A percentile compares a stretch with the other conserved stretches of the same genome.
Conservation (phyloP, 2,113 vertebrate genomes). For the Percopsis transmontana region DNA sequence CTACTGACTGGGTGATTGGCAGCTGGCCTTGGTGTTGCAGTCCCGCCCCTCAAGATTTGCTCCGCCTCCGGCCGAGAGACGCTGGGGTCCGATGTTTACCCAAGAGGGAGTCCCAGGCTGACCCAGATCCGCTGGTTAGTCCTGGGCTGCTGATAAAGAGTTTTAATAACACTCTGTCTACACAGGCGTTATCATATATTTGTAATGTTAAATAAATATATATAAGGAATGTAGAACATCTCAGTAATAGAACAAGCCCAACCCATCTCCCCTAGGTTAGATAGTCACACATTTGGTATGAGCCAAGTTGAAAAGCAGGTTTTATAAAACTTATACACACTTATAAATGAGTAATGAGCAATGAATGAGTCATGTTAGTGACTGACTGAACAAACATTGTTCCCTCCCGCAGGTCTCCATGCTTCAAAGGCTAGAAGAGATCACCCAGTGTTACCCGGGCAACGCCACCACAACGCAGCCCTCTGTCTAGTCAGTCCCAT, state of each 20-base stretch:
- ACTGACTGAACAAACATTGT: not conserved
- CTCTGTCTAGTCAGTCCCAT: too few relatives aligned
- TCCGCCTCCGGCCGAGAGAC: slow-evolving; percentile 86
- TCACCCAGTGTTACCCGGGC: not conserved
- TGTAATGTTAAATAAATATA: too few relatives aligned
- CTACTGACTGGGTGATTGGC: slow-evolving; percentile 89
- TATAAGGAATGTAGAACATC: too few relatives aligned
- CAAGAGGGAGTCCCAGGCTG: not conserved
- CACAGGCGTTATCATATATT: too few relatives aligned
- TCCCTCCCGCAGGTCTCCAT: not conserved
- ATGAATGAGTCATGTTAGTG: not conserved
- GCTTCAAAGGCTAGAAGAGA: not conserved
- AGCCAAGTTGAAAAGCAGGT: not conserved
- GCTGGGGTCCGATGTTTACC: slow-evolving; percentile 85
- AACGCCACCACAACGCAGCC: not conserved
- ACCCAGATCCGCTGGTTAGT: not conserved
- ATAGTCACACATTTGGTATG: not conserved
- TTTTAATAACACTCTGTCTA: too few relatives aligned
- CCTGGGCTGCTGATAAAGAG: not conserved
- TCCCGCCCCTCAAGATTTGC: slow-evolving; percentile 84
- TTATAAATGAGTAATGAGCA: not conserved
- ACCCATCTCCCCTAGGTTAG: too few relatives aligned
- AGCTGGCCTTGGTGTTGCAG: slow-evolving; percentile 84
- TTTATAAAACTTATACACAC: too few relatives aligned
- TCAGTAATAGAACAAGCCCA: too few relatives aligned